Evolutionary conservation across 2,113 vertebrate genomes (phyloP).

Genomic region (Sialia sialis): DNA sequence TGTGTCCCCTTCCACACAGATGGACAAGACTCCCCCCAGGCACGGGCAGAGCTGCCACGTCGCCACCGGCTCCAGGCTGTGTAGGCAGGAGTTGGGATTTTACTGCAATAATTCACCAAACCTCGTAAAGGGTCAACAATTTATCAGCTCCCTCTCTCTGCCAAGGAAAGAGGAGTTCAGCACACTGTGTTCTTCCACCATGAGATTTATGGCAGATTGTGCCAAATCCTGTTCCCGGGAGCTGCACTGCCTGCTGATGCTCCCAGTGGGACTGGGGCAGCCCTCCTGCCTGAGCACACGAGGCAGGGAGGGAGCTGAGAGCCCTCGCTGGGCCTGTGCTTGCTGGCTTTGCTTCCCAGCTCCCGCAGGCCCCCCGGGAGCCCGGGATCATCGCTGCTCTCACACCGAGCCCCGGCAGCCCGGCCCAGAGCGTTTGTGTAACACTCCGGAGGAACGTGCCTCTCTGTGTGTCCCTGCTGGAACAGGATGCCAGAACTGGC

Average conservation of each 20-base stretch:
- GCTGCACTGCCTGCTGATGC: background rate
- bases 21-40: background rate
- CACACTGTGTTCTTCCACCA: background rate
- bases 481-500: background rate
- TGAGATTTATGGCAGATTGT: background rate
- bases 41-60: background rate
- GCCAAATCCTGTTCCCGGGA: background rate
- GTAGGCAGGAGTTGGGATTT: background rate
- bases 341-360: background rate
- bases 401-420: background rate
- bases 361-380: rapidly evolving
- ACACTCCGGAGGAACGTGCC: background rate
- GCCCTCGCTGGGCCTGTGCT: background rate
- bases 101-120: constrained; percentile 7
- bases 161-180: background rate
- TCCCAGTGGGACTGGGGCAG: background rate
- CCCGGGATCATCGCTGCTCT: rapidly evolving
- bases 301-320: background rate
- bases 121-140: constrained; percentile 28
- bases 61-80: rapidly evolving
- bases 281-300: background rate
- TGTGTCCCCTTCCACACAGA: background rate
- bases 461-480: background rate
- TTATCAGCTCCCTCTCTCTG: constrained; percentile 32
- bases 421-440: background rate